Evolutionary conservation across 1,140 invertebrate species (phyloP).

Genomic region (Halictus rubicundus): DNA sequence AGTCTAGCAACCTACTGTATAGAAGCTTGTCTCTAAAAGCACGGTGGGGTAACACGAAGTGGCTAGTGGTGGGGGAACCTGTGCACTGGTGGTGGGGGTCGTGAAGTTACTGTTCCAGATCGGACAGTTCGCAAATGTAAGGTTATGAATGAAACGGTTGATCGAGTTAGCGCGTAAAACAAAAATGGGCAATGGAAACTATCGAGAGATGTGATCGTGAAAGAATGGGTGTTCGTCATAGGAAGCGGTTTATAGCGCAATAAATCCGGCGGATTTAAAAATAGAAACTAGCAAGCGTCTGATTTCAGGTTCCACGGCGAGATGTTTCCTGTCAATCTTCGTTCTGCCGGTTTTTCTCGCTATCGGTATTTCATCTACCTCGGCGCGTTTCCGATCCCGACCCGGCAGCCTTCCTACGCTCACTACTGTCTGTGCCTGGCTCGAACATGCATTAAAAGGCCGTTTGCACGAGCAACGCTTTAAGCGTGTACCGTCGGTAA

Average conservation of each 20-base stretch:
- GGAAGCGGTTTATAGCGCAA: background rate
- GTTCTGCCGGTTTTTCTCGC: too few relatives aligned
- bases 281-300: background rate
- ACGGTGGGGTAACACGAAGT: too few relatives aligned
- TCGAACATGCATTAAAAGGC: slow-evolving; percentile 13
- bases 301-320: background rate
- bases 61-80: too few relatives aligned
- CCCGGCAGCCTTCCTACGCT: slow-evolving; percentile 9
- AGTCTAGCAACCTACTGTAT: too few relatives aligned
- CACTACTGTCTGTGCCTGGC: background rate
- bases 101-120: too few relatives aligned
- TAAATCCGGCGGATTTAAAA: background rate
- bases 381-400: background rate
- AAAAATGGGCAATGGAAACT: too few relatives aligned
- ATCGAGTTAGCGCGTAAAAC: too few relatives aligned
- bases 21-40: too few relatives aligned
- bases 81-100: too few relatives aligned
- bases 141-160: too few relatives aligned
- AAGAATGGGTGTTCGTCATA: background rate
- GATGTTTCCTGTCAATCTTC: background rate
- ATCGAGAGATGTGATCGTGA: too few relatives aligned
- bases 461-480: slow-evolving; percentile 21
- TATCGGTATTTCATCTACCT: slow-evolving; percentile 4
- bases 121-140: too few relatives aligned
- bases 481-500: slow-evolving; percentile 2